A percentile compares a stretch with the other conserved stretches of the same genome.
These are phyloP conservation scores for Tor tambroides DNA, from an alignment of 2,113 vertebrate genomes.

Conservation along the genomic window DNA sequence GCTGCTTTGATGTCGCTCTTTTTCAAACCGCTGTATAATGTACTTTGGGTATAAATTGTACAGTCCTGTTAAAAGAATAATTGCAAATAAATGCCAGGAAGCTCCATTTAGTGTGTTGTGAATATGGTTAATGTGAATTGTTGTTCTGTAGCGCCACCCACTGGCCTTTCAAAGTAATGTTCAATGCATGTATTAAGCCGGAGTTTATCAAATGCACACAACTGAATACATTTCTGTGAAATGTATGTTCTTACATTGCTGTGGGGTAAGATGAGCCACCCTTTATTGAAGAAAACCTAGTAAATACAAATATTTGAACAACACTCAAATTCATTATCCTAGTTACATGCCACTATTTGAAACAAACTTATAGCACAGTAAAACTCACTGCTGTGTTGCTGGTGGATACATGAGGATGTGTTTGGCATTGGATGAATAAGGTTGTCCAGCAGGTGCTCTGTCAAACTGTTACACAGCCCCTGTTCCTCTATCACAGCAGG, in stretches of 20 bases:
- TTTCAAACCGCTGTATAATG: slow-evolving; percentile 85
- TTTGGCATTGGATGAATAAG: too few relatives aligned
- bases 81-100: slow-evolving; percentile 74
- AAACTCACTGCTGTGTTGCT: too few relatives aligned
- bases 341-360: too few relatives aligned
- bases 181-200: neutral
- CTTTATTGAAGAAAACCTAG: too few relatives aligned
- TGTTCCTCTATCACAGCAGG: too few relatives aligned
- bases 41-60: slow-evolving; percentile 88
- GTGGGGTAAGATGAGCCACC: neutral
- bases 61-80: slow-evolving; percentile 80
- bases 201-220: neutral
- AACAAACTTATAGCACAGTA: too few relatives aligned
- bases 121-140: neutral
- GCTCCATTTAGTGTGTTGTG: slow-evolving; percentile 15
- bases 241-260: neutral
- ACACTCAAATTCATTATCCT: too few relatives aligned
- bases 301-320: neutral
- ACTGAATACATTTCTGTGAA: neutral
- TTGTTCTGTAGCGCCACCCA: neutral
- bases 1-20: slow-evolving; percentile 94
- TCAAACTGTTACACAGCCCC: too few relatives aligned
- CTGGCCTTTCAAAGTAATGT: neutral
- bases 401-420: too few relatives aligned
- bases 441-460: too few relatives aligned